Evolutionary conservation across 2,888 invertebrate genomes (phyloP), one percentile per base, ranked within the genome.

Genomic region (Plagodis dolabraria): DNA sequence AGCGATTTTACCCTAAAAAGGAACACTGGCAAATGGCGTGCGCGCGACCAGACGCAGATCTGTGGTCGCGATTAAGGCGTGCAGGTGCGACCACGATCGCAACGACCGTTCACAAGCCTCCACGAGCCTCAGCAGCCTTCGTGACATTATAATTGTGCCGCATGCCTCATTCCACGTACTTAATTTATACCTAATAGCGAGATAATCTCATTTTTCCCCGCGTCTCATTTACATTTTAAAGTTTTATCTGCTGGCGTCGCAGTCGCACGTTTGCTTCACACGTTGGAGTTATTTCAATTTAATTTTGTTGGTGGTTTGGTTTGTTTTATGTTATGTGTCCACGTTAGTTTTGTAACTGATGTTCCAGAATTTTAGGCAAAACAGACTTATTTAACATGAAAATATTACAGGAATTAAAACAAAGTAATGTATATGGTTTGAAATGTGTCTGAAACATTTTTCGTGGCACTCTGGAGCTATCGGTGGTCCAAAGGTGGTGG

Each of bases 61-160:
- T 72, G 57, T 38, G 52, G 47, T 38, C 12, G 52, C 70, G 83
- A 83, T 83, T 64, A 52, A 40, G 40, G 44, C 48, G 56, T 58
- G 64, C 68, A 68, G 68, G 68, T 68, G 68, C 68, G 66, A 68
- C 66, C 68, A 64, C 65, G 68, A 80, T 79, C 69, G 68, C 70
- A 33, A 50, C 9, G 42, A 62, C 7, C 46, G 59, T 69, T 72
- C 78, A 76, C 75, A 76, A 79, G 75, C 75, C 72, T 69, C 67
- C 71, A 68, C 40, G 8, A 12, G 43, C 43, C 43, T 43, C 12
- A 11, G 10, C 73, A 52, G 72, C 81, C 81, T 85, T 90, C 90
- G 89, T 91, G 91, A 92, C 91, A 90, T 88, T 89, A 90, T 92
- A 92, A 92, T 92, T 92, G 89, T 89, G 82, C 83, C 80, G 86